Evolutionary conservation across 1,140 invertebrate species (phyloP), one percentile per base, ranked within the genome.

Genomic region (Neelides sp.): DNA sequence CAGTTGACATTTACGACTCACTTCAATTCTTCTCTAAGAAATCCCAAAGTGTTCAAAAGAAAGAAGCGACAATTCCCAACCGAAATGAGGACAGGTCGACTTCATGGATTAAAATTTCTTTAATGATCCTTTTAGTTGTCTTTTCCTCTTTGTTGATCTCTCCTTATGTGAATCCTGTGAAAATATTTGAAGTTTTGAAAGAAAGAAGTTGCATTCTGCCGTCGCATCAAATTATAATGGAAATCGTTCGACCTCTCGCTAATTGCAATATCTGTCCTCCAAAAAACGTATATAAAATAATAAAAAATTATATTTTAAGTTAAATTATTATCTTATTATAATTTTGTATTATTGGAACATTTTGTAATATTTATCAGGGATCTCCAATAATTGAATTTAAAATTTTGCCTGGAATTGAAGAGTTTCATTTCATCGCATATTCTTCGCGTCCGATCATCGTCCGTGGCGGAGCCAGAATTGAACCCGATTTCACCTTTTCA

Each of bases 371-470:
- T 12, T 15, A 44, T 41, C 28, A 22, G 13, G 48, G 32, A 3
- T 27, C 34, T 10, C 43, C 43, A 23, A 26, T 58, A 3, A 48
- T 59, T 30, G 54, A 59, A 32, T 56, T 56, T 23, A 30, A 48
- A 19, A 20, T 24, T 3, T 19, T 35, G 7, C 58, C 58, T 15
- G 19, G 79, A 1, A 71, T 70, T 46, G 69, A 78, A 53, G 70
- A 77, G 54, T 88, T 88, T 67, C 64, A 68, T 7, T 45, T 64
- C 40, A 65, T 75, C 48, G 83, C 84, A 1, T 92, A 90, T 69
- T 79, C 79, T 2, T 81, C 82, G 5, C 71, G 76, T 57, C 87
- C 88, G 8, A 81, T 91, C 19, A 74, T 92, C 44, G 75, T 88
- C 1, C 85, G 85, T 68, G 73, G 74, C 50, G 85, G 80, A 2